These are phyloP conservation scores for Xerus rutilus DNA, from an alignment of 2,797 vertebrate species.

Conservation along the genomic window DNA sequence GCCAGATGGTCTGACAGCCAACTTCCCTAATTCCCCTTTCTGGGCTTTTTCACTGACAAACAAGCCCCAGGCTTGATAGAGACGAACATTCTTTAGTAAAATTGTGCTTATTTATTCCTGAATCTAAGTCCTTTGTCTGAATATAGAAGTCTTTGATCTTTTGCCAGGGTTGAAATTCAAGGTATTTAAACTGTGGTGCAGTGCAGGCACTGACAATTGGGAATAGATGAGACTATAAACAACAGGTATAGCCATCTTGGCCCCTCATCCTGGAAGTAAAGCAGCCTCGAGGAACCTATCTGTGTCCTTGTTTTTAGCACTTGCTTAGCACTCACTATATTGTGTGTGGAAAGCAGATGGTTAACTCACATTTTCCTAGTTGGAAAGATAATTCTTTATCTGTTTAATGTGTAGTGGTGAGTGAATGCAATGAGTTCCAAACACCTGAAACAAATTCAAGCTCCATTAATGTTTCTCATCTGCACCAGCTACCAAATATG, in stretches of 20 bases:
- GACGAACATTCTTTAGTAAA: not conserved
- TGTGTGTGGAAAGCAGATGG: slow-evolving; percentile 2
- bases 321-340: not conserved
- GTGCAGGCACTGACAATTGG: not conserved
- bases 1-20: not conserved
- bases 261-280: not conserved
- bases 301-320: not conserved
- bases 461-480: slow-evolving; percentile 82
- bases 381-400: slow-evolving; percentile 61
- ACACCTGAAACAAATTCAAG: slow-evolving; percentile 83
- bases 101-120: not conserved
- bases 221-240: not conserved
- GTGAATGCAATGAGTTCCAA: slow-evolving; percentile 69
- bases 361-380: slow-evolving; percentile 64
- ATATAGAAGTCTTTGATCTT: not conserved
- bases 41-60: not conserved
- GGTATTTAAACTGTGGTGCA: not conserved
- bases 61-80: not conserved
- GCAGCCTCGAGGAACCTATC: not conserved
- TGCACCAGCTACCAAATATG: slow-evolving; percentile 73
- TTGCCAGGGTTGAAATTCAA: not conserved
- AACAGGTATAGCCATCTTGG: not conserved
- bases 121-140: not conserved
- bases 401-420: slow-evolving; percentile 72
- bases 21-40: not conserved